Evolutionary conservation across 2,888 invertebrate genomes (phyloP), one percentile per base, ranked within the genome.

Genomic region (Resseliella maxima): DNA sequence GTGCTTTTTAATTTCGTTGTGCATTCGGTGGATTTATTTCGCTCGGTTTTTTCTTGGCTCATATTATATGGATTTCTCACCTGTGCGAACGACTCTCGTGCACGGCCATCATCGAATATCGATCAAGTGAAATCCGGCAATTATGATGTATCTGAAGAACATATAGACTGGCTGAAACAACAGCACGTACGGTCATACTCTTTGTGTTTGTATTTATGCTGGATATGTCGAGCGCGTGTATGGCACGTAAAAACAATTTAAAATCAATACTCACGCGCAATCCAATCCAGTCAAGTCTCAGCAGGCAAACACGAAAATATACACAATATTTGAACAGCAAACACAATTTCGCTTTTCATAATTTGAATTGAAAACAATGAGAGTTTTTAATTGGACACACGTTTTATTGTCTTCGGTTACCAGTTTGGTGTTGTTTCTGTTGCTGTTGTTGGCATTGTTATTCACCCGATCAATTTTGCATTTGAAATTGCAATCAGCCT

Each of bases 61-160:
- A 8, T 35, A 72, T 72, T 59, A 27, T 12, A 35, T 59, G 59
- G 27, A n/a, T 59, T 59, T 72, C 15, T 72, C 31, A 72, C 72
- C 10, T 31, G 72, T 8, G 59, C n/a, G 15, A 18, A 50, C 59
- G 24, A 24, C 10, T 72, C n/a, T n/a, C n/a, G n/a, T n/a, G n/a
- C n/a, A n/a, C n/a, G 72, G 72, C 18, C 72, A 72, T 35, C 31
- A 72, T 72, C 72, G 72, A 72, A 72, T 72, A 72, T 72, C 72
- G 72, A 72, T 72, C 72, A 31, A 72, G 72, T 72, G 72, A 72
- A 72, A 72, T 72, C 72, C 72, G 72, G 72, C 72, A 72, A 72
- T 72, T 72, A 72, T 72, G 72, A 72, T 35, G 72, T 72, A 15
- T n/a, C n/a, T 35, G 72, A 72, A 72, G 72, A 72, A 72, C 35